Base-by-base conservation (phyloP, 2,113 vertebrate genomes). In the Microcebus griseorufus region DNA sequence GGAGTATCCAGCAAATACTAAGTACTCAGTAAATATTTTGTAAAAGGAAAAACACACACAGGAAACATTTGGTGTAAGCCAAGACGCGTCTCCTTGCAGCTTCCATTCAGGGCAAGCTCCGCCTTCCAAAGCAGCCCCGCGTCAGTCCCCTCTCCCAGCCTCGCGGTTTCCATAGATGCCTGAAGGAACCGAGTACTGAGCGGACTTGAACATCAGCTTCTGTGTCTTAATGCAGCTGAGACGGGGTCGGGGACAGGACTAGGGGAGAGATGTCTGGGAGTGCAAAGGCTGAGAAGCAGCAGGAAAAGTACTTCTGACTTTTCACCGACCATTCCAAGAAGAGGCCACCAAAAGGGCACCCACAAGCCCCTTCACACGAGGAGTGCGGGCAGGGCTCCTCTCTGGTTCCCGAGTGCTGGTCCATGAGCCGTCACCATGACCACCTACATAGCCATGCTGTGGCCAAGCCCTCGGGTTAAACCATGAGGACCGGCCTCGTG, bases 291-390 rank as follows among this genome's bases (percentile, higher is more conserved):
- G 34, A 29, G 23, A 23, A 67, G n/a, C 9, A 60, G 51, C n/a
- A 78, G 79, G 53, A 39, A 39, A 53, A 78, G 42, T 10, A 58
- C 37, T 45, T 27, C 22, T 10, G 5, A 75, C 55, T 32, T 45
- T 42, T n/a, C 12, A 53, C 32, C 45, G 14, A 0, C 10, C 70
- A 29, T 65, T 76, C 75, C 9, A 34, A n/a, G 58, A 58, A 60
- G 76, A 48, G 34, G 37, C 58, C 13, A 18, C 69, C 32, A 9
- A 2, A 76, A 45, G 29, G 45, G 0, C 1, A 4, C 65, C 9
- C 27, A 14, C 7, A 1, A 51, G 39, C 67, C 17, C 70, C 48
- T 27, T 9, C 29, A 6, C 0, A 6, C 1, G 0, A 2, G 53
- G 62, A 32, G 1, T 5, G 42, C 23, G 6, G 42, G 17, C 29